Evolutionary conservation across 1,140 invertebrate species (phyloP), one percentile per base, ranked within the genome.

Genomic region (Micrasema minimum): DNA sequence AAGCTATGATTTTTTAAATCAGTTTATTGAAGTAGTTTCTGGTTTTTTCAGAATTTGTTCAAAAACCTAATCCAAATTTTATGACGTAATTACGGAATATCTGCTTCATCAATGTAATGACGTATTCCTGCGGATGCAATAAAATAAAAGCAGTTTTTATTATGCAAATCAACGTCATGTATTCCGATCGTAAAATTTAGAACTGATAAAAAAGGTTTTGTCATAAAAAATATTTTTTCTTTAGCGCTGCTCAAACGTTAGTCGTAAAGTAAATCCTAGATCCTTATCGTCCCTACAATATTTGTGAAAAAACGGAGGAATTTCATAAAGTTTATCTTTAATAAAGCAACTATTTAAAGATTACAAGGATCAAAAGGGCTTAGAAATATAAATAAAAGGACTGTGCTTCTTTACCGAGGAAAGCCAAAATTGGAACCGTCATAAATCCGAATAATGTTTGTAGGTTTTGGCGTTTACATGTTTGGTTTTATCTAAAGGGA

Each of bases 401-500:
- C 20, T 12, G 26, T 11, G 14, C 18, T 53, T 51, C 37, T 41
- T 53, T 43, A 10, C 45, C 16, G 35, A 51, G 64, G 23, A 66
- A 51, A 38, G 31, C 64, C 23, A 50, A 65, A 66, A 73, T 73
- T 73, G 72, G 62, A 66, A 69, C 45, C 57, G 68, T 71, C 72
- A 71, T 74, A 74, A 74, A 74, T 74, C 68, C 64, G 64, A 70
- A 74, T 70, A 51, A 71, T 61, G 55, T 67, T 43, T 41, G 51
- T 66, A 64, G 69, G 72, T 70, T 74, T 70, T 74, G 72, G 68
- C 68, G 64, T 67, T 70, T 71, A 70, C 72, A 74, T 70, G 72
- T 71, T 64, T 70, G 61, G 68, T 37, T 66, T 66, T 74, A 74
- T 70, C 72, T 74, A 31, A 37, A 41, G 61, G 66, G 12, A 41